These are phyloP conservation scores for Epiblema foenella DNA, from an alignment of 2,888 invertebrate species.

Conservation along the genomic window DNA sequence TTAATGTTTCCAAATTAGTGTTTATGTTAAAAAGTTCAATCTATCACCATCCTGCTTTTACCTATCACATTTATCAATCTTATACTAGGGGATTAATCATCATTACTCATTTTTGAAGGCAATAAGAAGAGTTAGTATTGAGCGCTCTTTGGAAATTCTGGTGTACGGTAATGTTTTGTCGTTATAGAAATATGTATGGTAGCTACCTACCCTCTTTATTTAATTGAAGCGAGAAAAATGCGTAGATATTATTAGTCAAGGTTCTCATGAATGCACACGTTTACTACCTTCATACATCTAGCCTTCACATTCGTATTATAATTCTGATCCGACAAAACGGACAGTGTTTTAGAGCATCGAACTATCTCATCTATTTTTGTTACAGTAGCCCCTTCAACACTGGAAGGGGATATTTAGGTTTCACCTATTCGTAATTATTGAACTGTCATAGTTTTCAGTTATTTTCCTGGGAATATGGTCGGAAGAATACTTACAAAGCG, in stretches of 20 bases:
- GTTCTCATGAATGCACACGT: background rate
- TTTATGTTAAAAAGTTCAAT: constrained; percentile 19
- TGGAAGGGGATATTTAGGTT: background rate
- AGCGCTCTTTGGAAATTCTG: constrained; percentile 33
- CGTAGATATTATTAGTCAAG: background rate
- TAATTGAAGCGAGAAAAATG: background rate
- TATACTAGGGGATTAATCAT: constrained; percentile 42
- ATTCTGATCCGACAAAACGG: background rate
- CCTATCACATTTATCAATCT: constrained; percentile 41
- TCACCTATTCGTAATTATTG: background rate
- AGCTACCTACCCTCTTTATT: constrained; percentile 9
- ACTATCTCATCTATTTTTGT: too few relatives aligned
- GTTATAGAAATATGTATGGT: constrained; percentile 26
- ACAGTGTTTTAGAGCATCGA: background rate
- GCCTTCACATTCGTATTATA: background rate
- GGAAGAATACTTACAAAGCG: background rate
- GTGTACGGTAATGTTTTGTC: constrained; percentile 36
- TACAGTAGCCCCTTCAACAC: background rate
- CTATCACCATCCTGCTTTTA: constrained; percentile 32
- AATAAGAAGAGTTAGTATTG: constrained; percentile 31
- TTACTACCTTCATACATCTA: background rate
- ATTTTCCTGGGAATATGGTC: constrained; percentile 1
- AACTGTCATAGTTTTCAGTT: background rate
- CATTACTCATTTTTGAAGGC: constrained; percentile 36
- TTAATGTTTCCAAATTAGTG: constrained; percentile 23